Conservation (phyloP, 2,797 vertebrate species). For the Apogon talboti region DNA sequence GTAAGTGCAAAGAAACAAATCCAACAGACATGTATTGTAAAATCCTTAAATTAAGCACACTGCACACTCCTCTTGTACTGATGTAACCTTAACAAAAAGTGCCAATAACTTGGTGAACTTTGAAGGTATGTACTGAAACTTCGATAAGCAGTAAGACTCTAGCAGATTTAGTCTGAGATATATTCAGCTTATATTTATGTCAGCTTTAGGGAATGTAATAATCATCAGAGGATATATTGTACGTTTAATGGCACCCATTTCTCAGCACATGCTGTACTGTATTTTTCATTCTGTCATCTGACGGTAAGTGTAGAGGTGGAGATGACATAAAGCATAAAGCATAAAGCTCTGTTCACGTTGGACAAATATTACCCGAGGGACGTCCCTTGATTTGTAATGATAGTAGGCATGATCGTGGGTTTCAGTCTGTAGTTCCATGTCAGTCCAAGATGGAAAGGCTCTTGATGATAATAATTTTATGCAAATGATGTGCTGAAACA, state of each 20-base stretch:
- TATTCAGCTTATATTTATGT: conserved; percentile 19
- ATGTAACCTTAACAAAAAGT: not conserved
- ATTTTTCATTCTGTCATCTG: conserved; percentile 18
- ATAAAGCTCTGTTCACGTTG: conserved; percentile 31
- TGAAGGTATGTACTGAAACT: not conserved
- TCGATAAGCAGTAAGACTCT: not conserved
- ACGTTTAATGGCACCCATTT: conserved; percentile 13
- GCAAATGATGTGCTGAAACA: conserved; percentile 17
- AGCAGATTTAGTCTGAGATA: not conserved
- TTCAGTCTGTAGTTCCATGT: conserved; percentile 40
- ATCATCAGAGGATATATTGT: conserved; percentile 22
- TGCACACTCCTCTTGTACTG: not conserved
- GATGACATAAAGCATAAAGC: conserved; percentile 22
- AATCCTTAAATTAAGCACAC: conserved; percentile 6
- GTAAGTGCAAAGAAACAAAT: conserved; percentile 20
- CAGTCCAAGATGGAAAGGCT: conserved; percentile 30
- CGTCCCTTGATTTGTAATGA: conserved; percentile 51
- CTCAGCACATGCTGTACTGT: conserved; percentile 3
- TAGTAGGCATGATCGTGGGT: conserved; percentile 30
- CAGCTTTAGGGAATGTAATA: conserved; percentile 3
- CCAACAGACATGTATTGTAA: no score
- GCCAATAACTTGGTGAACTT: not conserved
- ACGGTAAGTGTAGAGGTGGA: conserved; percentile 11
- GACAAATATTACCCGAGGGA: conserved; percentile 37
- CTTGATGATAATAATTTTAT: conserved; percentile 38